Percentiles rank a stretch among this genome's conserved stretches.
These are phyloP conservation scores for Erethizon dorsatum DNA, from an alignment of 2,797 vertebrate species.

Conservation along the genomic window DNA sequence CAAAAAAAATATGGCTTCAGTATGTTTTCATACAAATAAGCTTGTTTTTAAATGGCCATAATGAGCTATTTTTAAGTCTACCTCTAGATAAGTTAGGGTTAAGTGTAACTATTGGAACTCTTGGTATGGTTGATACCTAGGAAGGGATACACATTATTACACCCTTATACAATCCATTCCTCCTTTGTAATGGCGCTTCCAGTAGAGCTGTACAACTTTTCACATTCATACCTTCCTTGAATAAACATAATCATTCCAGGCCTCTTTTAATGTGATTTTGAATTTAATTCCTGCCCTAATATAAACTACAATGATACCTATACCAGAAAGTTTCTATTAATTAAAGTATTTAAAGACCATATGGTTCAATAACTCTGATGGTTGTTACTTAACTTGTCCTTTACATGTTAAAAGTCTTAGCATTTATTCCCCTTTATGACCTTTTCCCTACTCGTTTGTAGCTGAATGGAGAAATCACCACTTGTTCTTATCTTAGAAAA, in stretches of 20 bases:
- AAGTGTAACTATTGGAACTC: neutral
- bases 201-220: neutral
- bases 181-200: neutral
- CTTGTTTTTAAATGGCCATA: neutral
- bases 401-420: neutral
- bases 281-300: neutral
- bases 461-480: neutral
- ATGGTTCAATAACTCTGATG: conserved; percentile 27
- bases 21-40: conserved; percentile 24
- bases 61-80: neutral
- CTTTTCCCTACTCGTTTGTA: conserved; percentile 1
- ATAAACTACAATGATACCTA: neutral
- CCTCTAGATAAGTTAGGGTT: neutral
- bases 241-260: conserved; percentile 19
- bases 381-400: conserved; percentile 18
- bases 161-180: neutral
- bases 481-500: conserved; percentile 2
- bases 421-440: neutral
- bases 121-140: neutral
- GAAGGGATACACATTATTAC: neutral
- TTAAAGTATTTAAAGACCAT: conserved; percentile 27
- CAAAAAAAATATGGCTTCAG: neutral
- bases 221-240: conserved; percentile 3
- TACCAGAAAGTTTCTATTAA: conserved; percentile 15
- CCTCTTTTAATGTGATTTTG: conserved; percentile 35